Conservation (phyloP, 2,113 vertebrate genomes). For the Rafetus swinhoei region DNA sequence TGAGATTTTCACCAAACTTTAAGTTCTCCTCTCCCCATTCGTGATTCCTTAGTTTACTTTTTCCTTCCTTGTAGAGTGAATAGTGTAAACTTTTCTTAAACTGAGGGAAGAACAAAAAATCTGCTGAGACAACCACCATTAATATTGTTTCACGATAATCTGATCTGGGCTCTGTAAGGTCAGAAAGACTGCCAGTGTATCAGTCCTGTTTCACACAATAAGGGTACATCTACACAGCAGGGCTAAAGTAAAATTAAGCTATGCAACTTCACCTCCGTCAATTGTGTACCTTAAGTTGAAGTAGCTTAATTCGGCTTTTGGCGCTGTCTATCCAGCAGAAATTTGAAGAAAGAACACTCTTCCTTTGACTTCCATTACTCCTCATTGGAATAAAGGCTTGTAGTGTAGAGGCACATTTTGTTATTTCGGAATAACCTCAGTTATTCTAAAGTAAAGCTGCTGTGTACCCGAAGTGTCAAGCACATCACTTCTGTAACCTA, state of each 20-base stretch:
- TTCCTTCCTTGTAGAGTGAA: background rate
- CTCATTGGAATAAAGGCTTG: too few relatives aligned
- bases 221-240: background rate
- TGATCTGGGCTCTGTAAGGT: background rate
- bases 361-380: too few relatives aligned
- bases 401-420: too few relatives aligned
- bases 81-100: background rate
- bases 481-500: background rate
- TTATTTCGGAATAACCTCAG: too few relatives aligned
- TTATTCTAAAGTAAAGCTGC: too few relatives aligned
- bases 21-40: background rate
- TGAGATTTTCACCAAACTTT: background rate
- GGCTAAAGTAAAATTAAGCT: too few relatives aligned
- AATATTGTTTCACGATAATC: background rate
- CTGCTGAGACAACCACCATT: background rate
- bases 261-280: too few relatives aligned
- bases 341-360: too few relatives aligned
- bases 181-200: background rate
- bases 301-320: too few relatives aligned
- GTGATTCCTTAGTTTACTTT: background rate
- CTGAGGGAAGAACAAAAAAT: background rate
- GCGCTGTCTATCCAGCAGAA: too few relatives aligned
- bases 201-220: background rate
- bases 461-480: background rate
- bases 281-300: too few relatives aligned